Evolutionary conservation across 2,888 invertebrate species (phyloP), one percentile per base, ranked within the genome.

Genomic region (Chorisops tibialis): DNA sequence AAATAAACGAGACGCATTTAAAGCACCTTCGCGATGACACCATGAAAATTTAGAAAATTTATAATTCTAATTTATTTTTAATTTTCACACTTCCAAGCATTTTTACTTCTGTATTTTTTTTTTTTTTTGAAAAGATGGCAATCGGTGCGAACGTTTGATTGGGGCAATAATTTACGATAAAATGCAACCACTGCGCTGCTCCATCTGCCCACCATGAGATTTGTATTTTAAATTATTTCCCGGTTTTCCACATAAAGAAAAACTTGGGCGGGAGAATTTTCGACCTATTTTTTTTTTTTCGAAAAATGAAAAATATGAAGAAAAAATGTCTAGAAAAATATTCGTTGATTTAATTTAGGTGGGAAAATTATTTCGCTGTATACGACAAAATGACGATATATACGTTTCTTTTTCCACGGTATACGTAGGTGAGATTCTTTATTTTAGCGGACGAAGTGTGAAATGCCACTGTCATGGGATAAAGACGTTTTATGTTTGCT

Each of bases 391-490:
- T 41, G 41, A 14, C n/a, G 16, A 16, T 6, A 4, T 14, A 9
- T 39, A 11, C 37, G 37, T 16, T 16, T 41, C 6, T 41, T 5
- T 16, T 14, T 3, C 16, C 16, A 6, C 41, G 16, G 24, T 24
- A 7, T 48, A 48, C 9, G 24, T 24, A 48, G 35, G 35, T 37
- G 7, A 4, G 50, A 16, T 50, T 16, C 16, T 50, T 50, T 35
- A 50, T 50, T 18, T 50, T 50, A 18, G 35, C 9, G 16, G 37
- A 35, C 37, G 12, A 37, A 11, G 50, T 37, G 50, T 50, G 21
- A 50, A 50, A 50, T 50, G 49, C 49, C 49, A 49, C 22, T 49
- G 50, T 50, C 50, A 50, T 50, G 50, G 50, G 37, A 50, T 50
- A 18, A 50, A 50, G 50, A 35, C 50, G 18, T 50, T 50, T 37